Conservation (phyloP, 2,113 vertebrate genomes). For the Mormyrus lacerda region DNA sequence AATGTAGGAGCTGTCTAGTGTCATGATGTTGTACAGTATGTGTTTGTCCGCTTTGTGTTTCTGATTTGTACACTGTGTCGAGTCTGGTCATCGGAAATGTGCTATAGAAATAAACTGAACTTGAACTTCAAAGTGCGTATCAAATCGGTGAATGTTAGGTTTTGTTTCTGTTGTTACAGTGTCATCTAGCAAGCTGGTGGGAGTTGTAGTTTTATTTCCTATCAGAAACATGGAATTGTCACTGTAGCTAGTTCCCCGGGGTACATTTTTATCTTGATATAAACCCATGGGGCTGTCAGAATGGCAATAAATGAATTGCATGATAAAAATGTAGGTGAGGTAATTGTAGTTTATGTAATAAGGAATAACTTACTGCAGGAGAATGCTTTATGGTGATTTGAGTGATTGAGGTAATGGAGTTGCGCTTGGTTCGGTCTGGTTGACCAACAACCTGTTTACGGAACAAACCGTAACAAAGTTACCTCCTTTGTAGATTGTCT, state of each 20-base stretch:
- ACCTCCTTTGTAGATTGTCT: not conserved
- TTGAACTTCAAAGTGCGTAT: not conserved
- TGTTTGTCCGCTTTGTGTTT: too few species aligned
- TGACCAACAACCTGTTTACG: not conserved
- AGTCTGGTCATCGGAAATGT: too few species aligned
- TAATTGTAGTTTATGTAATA: not conserved
- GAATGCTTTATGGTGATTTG: not conserved
- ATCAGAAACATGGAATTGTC: not conserved
- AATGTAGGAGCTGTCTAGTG: too few species aligned
- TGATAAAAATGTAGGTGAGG: not conserved
- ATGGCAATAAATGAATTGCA: not conserved
- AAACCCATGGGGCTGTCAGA: not conserved
- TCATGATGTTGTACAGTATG: too few species aligned
- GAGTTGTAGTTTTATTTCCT: not conserved
- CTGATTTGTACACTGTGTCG: too few species aligned
- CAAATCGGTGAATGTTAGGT: not conserved
- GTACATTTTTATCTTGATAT: not conserved
- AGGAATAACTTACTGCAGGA: not conserved
- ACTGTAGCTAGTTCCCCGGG: not conserved
- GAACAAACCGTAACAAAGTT: too few species aligned
- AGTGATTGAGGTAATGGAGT: not conserved
- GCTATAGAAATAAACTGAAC: too few species aligned
- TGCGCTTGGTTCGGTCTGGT: not conserved
- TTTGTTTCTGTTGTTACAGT: not conserved
- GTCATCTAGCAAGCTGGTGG: not conserved